Conservation (phyloP, 2,797 vertebrate genomes). For the Peromyscus attwateri region DNA sequence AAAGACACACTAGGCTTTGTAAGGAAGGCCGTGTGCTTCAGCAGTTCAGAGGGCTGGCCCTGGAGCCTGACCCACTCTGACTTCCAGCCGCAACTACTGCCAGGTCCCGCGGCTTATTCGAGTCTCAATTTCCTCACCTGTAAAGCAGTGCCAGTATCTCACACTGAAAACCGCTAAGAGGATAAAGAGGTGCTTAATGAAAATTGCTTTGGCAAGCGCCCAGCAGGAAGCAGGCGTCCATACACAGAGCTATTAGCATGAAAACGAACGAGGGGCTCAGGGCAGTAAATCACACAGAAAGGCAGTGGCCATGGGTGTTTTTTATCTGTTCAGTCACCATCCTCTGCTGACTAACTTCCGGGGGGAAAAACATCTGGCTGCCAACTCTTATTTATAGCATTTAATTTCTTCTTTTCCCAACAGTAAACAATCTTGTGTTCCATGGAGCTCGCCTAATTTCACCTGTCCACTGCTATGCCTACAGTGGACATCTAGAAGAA, state of each 20-base stretch:
- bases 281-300: background rate
- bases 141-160: background rate
- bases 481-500: background rate
- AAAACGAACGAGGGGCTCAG: background rate
- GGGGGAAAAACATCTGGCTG: background rate
- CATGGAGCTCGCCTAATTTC: too few species aligned
- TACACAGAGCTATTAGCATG: background rate
- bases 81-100: background rate
- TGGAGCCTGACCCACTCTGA: background rate
- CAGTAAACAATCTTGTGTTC: background rate
- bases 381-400: background rate
- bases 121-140: conserved; percentile 4
- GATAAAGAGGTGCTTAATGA: background rate
- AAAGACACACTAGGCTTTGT: background rate
- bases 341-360: background rate
- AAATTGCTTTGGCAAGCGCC: background rate
- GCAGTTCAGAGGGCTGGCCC: background rate
- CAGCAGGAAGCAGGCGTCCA: background rate
- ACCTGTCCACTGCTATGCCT: background rate
- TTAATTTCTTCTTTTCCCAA: background rate
- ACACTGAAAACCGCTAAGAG: background rate
- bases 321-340: background rate
- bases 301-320: background rate
- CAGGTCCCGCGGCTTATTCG: conserved; percentile 25
- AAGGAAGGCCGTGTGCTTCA: background rate